These are phyloP conservation scores for Siniperca chuatsi DNA, from an alignment of 2,113 vertebrate genomes.

Conservation along the genomic window DNA sequence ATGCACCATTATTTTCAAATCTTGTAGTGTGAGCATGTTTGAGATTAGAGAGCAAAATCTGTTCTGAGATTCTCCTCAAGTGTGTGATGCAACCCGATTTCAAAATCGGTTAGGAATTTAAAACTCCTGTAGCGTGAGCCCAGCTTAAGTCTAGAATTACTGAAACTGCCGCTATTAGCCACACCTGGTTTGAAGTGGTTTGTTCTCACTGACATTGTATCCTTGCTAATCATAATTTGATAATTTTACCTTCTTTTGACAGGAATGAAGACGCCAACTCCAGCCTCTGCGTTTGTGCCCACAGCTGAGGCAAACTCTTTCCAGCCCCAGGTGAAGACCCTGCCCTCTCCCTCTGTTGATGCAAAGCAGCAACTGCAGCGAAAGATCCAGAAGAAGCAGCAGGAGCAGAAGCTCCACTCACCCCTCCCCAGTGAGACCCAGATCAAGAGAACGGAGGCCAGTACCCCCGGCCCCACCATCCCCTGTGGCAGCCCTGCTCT, in stretches of 20 bases:
- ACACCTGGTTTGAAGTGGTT: background rate
- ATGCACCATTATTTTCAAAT: too few relatives aligned
- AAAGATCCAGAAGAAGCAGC: constrained; percentile 99
- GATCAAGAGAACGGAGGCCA: constrained; percentile 89
- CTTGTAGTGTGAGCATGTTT: too few relatives aligned
- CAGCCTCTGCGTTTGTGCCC: constrained; percentile 95
- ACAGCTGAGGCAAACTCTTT: constrained; percentile 96
- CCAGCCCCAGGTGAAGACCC: constrained; percentile 97
- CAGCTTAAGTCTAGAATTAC: background rate
- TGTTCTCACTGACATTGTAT: background rate
- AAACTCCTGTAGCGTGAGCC: too few relatives aligned
- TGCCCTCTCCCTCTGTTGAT: constrained; percentile 94
- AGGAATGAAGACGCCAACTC: constrained; percentile 94
- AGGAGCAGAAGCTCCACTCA: constrained; percentile 97
- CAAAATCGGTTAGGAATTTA: too few relatives aligned
- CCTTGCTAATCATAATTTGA: background rate
- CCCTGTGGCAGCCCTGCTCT: constrained; percentile 94
- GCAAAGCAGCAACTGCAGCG: constrained; percentile 99
- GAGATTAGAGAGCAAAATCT: too few relatives aligned
- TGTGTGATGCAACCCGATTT: too few relatives aligned
- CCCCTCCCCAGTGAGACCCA: constrained; percentile 92
- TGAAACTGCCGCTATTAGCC: background rate
- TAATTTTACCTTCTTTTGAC: constrained; percentile 10
- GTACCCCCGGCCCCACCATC: constrained; percentile 86
- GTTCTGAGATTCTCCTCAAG: too few relatives aligned